Evolutionary conservation across 1,140 invertebrate species (phyloP).

Genomic region (Drosophila tani): DNA sequence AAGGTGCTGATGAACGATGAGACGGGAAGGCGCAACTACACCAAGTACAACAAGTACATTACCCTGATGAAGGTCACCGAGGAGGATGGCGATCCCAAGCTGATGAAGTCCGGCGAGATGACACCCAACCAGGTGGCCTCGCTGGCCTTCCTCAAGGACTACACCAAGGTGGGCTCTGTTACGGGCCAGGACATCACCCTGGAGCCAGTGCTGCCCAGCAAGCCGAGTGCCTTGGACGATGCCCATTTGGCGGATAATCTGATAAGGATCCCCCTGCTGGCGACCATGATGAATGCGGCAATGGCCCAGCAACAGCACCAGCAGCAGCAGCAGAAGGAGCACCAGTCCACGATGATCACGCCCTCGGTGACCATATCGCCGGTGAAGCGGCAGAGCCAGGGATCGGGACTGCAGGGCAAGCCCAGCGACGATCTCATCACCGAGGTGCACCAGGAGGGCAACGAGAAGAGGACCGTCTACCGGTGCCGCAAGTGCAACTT

Average conservation of each 20-base stretch:
- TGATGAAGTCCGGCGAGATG: constrained; percentile 85
- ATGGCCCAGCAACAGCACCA: constrained; percentile 76
- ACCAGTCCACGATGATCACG: constrained; percentile 74
- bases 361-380: constrained; percentile 85
- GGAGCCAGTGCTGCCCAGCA: constrained; percentile 65
- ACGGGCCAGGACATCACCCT: constrained; percentile 72
- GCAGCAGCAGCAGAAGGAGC: constrained; percentile 58
- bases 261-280: constrained; percentile 69
- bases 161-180: constrained; percentile 59
- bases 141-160: constrained; percentile 80
- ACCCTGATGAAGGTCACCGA: constrained; percentile 88
- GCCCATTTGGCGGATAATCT: constrained; percentile 73
- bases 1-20: constrained; percentile 96
- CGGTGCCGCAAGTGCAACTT: constrained; percentile 95
- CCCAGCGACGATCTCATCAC: constrained; percentile 79
- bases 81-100: constrained; percentile 84
- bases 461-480: constrained; percentile 88
- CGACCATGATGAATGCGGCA: constrained; percentile 80
- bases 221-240: constrained; percentile 58
- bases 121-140: constrained; percentile 84
- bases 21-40: constrained; percentile 95
- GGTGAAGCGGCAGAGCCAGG: constrained; percentile 59
- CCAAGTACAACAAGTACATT: constrained; percentile 95
- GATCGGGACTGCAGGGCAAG: constrained; percentile 44
- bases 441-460: constrained; percentile 81